These are phyloP conservation scores for Zaprionus bogoriensis DNA, from an alignment of 2,888 invertebrate species.

Conservation along the genomic window DNA sequence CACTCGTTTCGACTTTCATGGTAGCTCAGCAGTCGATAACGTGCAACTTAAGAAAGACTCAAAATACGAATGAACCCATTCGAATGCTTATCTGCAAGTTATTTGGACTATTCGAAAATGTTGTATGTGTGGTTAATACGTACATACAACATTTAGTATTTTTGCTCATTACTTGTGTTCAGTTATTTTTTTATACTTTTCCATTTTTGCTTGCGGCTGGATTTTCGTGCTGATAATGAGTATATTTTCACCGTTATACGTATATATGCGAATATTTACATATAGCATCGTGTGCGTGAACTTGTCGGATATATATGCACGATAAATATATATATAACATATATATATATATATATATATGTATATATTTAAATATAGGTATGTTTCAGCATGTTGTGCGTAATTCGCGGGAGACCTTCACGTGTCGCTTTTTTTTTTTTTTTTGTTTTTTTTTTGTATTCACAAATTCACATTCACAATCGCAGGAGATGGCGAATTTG, in stretches of 20 bases:
- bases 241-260: not conserved
- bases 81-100: too few species aligned
- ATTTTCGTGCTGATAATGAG: constrained; percentile 26
- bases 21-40: too few species aligned
- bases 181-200: not conserved
- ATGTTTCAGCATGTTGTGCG: constrained; percentile 6
- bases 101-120: too few species aligned
- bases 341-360: constrained; percentile 4
- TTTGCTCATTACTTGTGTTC: not conserved
- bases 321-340: constrained; percentile 5
- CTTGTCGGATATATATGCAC: constrained; percentile 14
- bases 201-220: not conserved
- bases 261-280: constrained; percentile 8
- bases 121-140: too few species aligned
- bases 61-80: too few species aligned
- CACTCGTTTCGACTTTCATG: too few species aligned
- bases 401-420: constrained; percentile 32
- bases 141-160: too few species aligned
- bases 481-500: constrained; percentile 19
- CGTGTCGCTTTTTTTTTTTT: constrained; percentile 32
- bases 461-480: constrained; percentile 29
- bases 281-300: constrained; percentile 11
- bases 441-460: constrained; percentile 23
- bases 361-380: not conserved
- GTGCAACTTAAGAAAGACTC: too few species aligned